Evolutionary conservation across 92 coral and sea anemone species (phyloP), one percentile per base, ranked within the genome.

Genomic region (Plumapathes pennacea): DNA sequence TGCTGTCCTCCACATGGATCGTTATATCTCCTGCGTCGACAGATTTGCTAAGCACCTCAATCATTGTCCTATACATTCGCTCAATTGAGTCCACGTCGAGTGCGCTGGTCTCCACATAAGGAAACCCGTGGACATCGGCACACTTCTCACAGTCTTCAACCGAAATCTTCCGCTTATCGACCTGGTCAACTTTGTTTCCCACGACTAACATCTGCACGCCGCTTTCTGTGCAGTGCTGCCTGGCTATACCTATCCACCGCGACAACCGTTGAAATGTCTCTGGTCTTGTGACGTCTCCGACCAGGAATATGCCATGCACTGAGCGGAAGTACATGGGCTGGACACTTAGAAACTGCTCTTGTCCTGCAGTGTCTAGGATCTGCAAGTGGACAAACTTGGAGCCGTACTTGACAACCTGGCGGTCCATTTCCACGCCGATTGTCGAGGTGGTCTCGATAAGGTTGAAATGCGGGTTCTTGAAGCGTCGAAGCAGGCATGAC

Each of bases 361-460:
- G 95, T 1, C 95, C 95, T 20, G 85, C 95, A 4, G 95, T 86
- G 53, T 86, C 95, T 23, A 54, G 46, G 11, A 81, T 80, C 51
- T 69, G 43, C 21, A 85, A 46, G 40, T 60, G 60, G 4, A 86
- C 64, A 34, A 54, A 63, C 31, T 62, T 77, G 10, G 89, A 72
- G 67, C 88, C 81, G 47, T 72, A 86, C 27, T 38, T 66, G 17
- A 86, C 71, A 5, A 61, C 45, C 56, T 72, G 78, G 0, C 56
- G 37, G 49, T 60, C 65, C n/a, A 79, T 38, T n/a, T 82, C 95
- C 34, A 76, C 30, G n/a, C 86, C 82, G 7, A 77, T 4, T 2
- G 95, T 86, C 30, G 69, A 34, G 1, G 74, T 62, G 31, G 68
- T 63, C 40, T 48, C 29, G 30, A 5, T 10, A 25, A 84, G 60